Evolutionary conservation across 2,797 vertebrate species (phyloP).

Genomic region (Alca torda): DNA sequence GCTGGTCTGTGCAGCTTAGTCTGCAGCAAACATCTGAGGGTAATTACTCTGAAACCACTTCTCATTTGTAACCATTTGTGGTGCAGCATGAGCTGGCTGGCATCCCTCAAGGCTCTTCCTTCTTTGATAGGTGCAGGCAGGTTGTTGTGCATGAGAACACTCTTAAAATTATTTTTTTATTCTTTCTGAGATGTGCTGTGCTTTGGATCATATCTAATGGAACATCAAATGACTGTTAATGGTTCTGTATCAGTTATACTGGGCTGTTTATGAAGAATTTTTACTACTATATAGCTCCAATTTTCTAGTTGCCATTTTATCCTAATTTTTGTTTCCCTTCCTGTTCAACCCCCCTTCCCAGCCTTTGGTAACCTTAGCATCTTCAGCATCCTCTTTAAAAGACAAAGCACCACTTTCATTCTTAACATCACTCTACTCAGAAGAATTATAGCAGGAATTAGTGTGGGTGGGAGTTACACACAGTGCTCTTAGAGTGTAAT

Average conservation of each 20-base stretch:
- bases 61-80: background rate
- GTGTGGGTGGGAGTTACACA: background rate
- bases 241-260: background rate
- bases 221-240: background rate
- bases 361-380: background rate
- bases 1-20: conserved; percentile 46
- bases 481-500: background rate
- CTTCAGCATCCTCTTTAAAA: background rate
- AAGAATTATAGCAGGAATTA: conserved; percentile 20
- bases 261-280: background rate
- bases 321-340: background rate
- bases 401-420: conserved; percentile 17
- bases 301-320: background rate
- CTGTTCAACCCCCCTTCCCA: background rate
- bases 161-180: background rate
- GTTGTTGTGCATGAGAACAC: background rate
- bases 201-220: background rate
- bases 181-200: background rate
- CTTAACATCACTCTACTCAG: background rate
- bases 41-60: background rate
- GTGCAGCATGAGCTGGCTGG: background rate
- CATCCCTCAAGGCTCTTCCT: background rate
- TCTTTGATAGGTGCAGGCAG: background rate
- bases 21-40: conserved; percentile 30
- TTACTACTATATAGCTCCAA: background rate